phyloP scores from a whole-genome alignment of 2,797 vertebrate genomes.

The Chrysolophus pictus region DNA sequence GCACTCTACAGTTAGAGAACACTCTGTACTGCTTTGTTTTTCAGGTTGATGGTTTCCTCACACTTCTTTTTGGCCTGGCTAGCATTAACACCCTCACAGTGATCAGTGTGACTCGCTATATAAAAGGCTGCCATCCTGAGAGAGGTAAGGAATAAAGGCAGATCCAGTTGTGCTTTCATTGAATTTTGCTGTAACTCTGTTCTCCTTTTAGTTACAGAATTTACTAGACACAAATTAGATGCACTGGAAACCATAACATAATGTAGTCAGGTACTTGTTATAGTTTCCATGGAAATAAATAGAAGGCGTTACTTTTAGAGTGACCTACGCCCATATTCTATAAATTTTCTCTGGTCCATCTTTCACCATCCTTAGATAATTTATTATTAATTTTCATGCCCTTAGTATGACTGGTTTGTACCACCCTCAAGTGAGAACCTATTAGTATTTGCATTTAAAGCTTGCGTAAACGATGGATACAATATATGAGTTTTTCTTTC shows the following conservation, averaged over 20 bases:
- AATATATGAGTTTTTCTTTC: neutral
- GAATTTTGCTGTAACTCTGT: neutral
- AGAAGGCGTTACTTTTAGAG: neutral
- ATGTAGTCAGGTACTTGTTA: neutral
- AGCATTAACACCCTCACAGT: conserved; percentile 93
- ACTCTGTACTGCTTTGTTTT: conserved; percentile 45
- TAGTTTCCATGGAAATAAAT: neutral
- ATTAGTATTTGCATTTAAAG: neutral
- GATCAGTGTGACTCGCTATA: conserved; percentile 90
- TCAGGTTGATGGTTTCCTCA: conserved; percentile 91
- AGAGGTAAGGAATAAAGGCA: conserved; percentile 80
- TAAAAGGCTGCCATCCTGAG: conserved; percentile 86
- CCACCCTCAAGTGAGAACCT: neutral
- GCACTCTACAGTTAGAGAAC: neutral
- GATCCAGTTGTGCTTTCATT: neutral
- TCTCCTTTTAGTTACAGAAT: neutral
- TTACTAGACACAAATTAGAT: neutral
- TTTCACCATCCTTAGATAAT: neutral
- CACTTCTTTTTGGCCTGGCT: conserved; percentile 88
- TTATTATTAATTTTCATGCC: neutral
- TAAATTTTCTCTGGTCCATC: neutral
- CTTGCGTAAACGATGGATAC: neutral
- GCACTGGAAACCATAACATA: neutral
- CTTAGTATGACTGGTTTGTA: neutral
- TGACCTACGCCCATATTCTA: neutral